These are phyloP conservation scores for Drosophila tropicalis DNA, from an alignment of 1,140 invertebrate genomes.

Conservation along the genomic window DNA sequence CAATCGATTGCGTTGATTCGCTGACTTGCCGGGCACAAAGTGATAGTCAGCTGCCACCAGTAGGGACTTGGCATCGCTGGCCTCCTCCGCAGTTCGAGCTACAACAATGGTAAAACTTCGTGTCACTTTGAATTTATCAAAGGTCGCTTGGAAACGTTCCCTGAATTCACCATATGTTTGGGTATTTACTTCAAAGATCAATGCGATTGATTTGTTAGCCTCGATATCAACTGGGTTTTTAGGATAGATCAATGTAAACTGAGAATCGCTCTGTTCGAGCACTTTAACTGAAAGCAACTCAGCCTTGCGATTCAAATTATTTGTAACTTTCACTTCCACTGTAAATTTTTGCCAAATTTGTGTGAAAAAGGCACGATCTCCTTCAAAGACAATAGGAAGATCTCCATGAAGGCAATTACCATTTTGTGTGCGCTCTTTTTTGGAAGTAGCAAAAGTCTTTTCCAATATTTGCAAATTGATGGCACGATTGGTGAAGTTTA, in stretches of 20 bases:
- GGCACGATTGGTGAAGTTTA: conserved; percentile 64
- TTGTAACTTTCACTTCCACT: conserved; percentile 75
- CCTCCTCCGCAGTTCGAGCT: conserved; percentile 22
- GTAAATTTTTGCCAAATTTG: conserved; percentile 77
- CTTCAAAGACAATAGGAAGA: conserved; percentile 82
- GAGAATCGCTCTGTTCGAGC: conserved; percentile 61
- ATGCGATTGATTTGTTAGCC: neutral
- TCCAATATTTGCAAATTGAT: conserved; percentile 60
- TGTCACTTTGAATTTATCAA: conserved; percentile 84
- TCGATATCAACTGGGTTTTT: neutral
- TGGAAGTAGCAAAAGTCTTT: conserved; percentile 52
- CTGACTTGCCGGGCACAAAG: conserved; percentile 12
- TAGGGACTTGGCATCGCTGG: conserved; percentile 29
- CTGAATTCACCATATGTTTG: conserved; percentile 85
- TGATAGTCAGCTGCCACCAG: conserved; percentile 39
- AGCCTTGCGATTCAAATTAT: conserved; percentile 69
- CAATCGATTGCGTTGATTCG: conserved; percentile 43
- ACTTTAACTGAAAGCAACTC: conserved; percentile 75
- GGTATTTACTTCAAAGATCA: conserved; percentile 65
- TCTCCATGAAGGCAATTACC: conserved; percentile 31
- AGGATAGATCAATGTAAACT: conserved; percentile 65
- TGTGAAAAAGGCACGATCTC: conserved; percentile 77
- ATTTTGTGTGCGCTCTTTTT: neutral
- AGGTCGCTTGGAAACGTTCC: conserved; percentile 85
- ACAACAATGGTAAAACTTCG: conserved; percentile 42